Conservation (phyloP, 1,140 invertebrate genomes). For the Drosophila tani region DNA sequence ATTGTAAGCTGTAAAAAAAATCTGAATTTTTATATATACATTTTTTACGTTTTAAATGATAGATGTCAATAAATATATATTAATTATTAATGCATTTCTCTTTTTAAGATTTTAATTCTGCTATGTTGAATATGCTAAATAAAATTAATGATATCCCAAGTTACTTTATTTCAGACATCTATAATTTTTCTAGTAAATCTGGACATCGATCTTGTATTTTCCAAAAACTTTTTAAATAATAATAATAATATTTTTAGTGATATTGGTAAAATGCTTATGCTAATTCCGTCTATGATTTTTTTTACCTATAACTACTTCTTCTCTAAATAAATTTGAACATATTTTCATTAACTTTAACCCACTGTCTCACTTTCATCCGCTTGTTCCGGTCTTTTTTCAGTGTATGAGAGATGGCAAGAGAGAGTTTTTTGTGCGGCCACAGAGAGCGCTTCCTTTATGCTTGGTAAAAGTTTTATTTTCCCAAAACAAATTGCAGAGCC, state of each 20-base stretch:
- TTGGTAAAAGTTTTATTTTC: constrained; percentile 71
- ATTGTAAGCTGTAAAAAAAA: no score
- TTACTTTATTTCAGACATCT: no score
- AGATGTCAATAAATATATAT: no score
- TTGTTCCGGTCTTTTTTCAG: constrained; percentile 37
- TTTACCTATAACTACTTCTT: neutral
- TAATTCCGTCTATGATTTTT: neutral
- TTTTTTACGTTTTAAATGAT: no score
- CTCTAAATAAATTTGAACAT: neutral
- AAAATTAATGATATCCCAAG: no score
- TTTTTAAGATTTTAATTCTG: neutral
- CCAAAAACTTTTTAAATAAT: no score
- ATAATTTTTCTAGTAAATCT: no score
- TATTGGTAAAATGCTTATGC: neutral
- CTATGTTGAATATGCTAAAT: no score
- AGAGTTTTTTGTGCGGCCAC: constrained; percentile 19
- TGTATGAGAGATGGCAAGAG: constrained; percentile 45
- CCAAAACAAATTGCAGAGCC: constrained; percentile 59
- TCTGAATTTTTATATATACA: no score
- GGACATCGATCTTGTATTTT: no score
- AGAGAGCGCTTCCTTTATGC: constrained; percentile 43
- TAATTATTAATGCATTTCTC: neutral
- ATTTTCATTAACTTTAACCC: neutral
- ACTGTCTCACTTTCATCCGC: constrained; percentile 12
- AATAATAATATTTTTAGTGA: no score